Conservation (phyloP, 2,113 vertebrate species). For the Osmerus eperlanus region DNA sequence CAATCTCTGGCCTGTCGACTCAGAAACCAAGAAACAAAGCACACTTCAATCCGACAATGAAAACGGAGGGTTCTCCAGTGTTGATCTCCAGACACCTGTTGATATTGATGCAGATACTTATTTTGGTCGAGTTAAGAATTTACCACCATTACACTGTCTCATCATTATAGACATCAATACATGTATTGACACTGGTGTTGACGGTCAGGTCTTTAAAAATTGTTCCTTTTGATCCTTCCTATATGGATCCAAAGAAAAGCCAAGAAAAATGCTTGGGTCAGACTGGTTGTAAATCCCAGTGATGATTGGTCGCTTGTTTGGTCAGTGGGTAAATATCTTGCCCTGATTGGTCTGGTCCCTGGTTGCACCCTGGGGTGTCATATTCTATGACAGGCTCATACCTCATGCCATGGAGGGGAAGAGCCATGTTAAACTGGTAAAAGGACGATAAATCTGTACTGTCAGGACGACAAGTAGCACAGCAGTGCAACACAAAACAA, state of each 20-base stretch:
- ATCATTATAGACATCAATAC: constrained; percentile 20
- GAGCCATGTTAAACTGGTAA: constrained; percentile 12
- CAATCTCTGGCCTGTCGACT: constrained; percentile 47
- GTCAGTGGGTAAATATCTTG: constrained; percentile 33
- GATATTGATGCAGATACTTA: not conserved
- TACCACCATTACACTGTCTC: not conserved
- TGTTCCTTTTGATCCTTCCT: not conserved
- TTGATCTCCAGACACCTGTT: constrained; percentile 10
- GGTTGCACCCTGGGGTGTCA: constrained; percentile 33
- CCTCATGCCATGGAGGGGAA: constrained; percentile 14
- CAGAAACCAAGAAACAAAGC: constrained; percentile 17
- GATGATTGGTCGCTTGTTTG: constrained; percentile 33
- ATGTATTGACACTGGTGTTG: constrained; percentile 37
- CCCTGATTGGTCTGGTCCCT: constrained; percentile 32
- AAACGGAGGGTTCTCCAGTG: constrained; percentile 30
- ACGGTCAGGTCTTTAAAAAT: constrained; percentile 25
- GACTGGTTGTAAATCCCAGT: constrained; percentile 21
- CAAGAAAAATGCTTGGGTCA: constrained; percentile 37
- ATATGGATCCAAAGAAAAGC: constrained; percentile 26
- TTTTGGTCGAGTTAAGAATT: not conserved
- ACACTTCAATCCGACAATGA: constrained; percentile 30
- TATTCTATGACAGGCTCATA: constrained; percentile 24
- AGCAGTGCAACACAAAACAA: constrained; percentile 21
- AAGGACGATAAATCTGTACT: constrained; percentile 34
- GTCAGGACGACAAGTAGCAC: constrained; percentile 11